Percentiles rank a stretch among this genome's conserved stretches.
Conservation (phyloP, 2,888 invertebrate species). For the Xanthia icteritia region DNA sequence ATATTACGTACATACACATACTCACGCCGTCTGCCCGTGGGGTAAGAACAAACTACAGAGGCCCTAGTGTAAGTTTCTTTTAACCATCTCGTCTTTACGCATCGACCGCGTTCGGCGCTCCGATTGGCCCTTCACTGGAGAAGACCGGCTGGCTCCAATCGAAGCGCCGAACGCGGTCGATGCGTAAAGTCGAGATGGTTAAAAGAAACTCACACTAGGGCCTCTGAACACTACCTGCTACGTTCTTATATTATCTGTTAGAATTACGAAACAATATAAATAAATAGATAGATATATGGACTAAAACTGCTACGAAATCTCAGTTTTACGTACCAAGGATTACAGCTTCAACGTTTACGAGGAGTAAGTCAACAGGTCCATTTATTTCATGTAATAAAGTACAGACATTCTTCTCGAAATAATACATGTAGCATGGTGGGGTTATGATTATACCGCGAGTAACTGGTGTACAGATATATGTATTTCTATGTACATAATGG, state of each 20-base stretch:
- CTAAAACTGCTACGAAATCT: constrained; percentile 3
- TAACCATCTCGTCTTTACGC: too few species aligned
- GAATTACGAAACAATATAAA: background rate
- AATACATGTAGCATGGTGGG: constrained; percentile 51
- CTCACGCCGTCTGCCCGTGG: background rate
- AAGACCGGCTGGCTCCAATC: too few species aligned
- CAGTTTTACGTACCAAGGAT: constrained; percentile 13
- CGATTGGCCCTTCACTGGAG: too few species aligned
- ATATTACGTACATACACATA: background rate
- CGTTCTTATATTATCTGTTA: background rate
- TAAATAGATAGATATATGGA: background rate
- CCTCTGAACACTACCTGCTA: background rate
- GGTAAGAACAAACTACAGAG: background rate
- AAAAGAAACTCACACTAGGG: too few species aligned
- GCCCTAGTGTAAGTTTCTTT: too few species aligned
- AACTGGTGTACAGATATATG: constrained; percentile 5
- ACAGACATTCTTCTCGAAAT: constrained; percentile 60
- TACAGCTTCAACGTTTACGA: constrained; percentile 17
- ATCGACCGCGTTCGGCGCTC: too few species aligned
- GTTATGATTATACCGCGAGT: constrained; percentile 48
- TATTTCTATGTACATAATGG: background rate
- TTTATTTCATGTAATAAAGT: constrained; percentile 56
- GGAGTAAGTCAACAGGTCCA: constrained; percentile 38
- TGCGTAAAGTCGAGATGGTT: too few species aligned
- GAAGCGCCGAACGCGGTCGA: too few species aligned